These are phyloP conservation scores for Drosophila leonis DNA, from an alignment of 2,888 invertebrate genomes.

Conservation along the genomic window DNA sequence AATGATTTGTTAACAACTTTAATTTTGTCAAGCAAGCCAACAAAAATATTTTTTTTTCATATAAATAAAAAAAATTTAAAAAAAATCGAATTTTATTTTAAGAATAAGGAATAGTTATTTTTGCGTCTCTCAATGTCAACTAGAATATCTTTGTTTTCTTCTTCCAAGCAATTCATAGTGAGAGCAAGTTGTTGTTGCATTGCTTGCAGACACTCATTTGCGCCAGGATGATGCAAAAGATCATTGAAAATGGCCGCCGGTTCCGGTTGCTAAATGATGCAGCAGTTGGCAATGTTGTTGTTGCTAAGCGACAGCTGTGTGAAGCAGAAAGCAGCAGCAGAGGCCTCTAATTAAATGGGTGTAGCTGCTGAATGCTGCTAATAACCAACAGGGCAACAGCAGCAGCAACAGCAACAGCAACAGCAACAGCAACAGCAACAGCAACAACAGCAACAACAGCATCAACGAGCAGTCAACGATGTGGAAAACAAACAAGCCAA, in stretches of 20 bases:
- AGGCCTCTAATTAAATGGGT: constrained; percentile 73
- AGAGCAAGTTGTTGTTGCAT: not conserved
- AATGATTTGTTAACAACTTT: too few relatives aligned
- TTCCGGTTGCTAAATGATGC: constrained; percentile 28
- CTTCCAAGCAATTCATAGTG: not conserved
- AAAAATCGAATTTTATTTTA: too few relatives aligned
- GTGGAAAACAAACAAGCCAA: constrained; percentile 63
- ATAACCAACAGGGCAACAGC: constrained; percentile 57
- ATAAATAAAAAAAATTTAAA: too few relatives aligned
- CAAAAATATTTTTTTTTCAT: too few relatives aligned
- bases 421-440: constrained; percentile 23
- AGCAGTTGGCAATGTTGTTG: constrained; percentile 27
- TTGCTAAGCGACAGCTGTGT: constrained; percentile 45
- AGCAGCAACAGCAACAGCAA: constrained; percentile 23
- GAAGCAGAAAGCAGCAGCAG: constrained; percentile 40
- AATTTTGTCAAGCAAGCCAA: too few relatives aligned
- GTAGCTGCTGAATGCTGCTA: constrained; percentile 72
- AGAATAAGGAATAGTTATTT: too few relatives aligned
- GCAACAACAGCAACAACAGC: constrained; percentile 23
- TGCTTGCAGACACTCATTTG: constrained; percentile 5
- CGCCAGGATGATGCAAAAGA: constrained; percentile 10
- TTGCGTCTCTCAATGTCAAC: not conserved
- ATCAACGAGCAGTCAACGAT: constrained; percentile 43
- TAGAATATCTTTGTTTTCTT: not conserved
- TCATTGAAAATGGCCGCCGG: constrained; percentile 59